Base-by-base conservation (phyloP, 2,113 vertebrate genomes). In the Uria lomvia region DNA sequence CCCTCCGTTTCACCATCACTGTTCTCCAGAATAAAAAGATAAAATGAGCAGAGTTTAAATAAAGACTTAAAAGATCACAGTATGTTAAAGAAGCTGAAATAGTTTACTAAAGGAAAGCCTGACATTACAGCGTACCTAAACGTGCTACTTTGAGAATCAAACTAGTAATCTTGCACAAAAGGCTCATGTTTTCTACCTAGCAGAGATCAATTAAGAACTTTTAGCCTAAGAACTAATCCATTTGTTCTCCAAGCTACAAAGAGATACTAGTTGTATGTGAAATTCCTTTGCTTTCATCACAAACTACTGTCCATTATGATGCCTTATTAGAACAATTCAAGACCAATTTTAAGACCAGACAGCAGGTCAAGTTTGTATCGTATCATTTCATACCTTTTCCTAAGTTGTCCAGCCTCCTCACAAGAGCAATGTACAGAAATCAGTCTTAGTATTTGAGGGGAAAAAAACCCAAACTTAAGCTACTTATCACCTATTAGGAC, bases 1-100 rank as follows among this genome's bases (percentile, higher is more conserved):
- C 15, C 6, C 5, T 58, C 65, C 27, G 3, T 29, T 71, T 10
- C 42, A 50, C 12, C 12, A 72, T 7, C 14, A 52, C 0, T 1
- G 19, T 50, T 47, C 60, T 38, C 43, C 30, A 60, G 27, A 84
- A 65, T 8, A 84, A 68, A 87, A 80, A 45, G 21, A 49, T 47
- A 20, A 88, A 88, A 56, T 40, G 11, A 23, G 45, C 24, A 42
- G 26, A 32, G 32, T 71, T 88, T 50, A 83, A 86, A 79, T 15
- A 16, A 71, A 53, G 32, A 74, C 16, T 66, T 78, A 9, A 43
- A 43, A 82, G 26, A 73, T 22, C 34, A 90, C 14, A 42, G 0
- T 12, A 60, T 2, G 2, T 30, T 52, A 40, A 60, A 73, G 36
- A 70, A 66, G 21, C 30, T 62, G 26, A 18, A 68, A 36, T 2